Evolutionary conservation across 1,140 invertebrate genomes (phyloP).

Genomic region (Cotesia vestalis): DNA sequence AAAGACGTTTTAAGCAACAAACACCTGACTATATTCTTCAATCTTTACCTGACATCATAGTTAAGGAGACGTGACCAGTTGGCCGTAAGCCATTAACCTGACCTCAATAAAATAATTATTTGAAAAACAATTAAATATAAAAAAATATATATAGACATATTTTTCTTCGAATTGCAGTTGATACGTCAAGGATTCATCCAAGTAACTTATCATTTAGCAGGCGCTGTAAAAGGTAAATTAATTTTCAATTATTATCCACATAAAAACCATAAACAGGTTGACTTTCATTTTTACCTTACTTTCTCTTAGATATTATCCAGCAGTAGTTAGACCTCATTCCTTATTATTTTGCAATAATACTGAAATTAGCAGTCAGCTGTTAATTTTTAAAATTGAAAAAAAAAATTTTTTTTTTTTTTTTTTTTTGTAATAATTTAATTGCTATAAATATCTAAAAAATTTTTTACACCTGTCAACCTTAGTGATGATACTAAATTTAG

Average conservation of each 20-base stretch:
- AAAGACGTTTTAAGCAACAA: background rate
- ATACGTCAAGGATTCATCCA: conserved; percentile 41
- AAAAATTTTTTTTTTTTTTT: too few species aligned
- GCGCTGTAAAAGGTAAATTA: conserved; percentile 43
- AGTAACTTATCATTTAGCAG: conserved; percentile 40
- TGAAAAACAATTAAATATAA: background rate
- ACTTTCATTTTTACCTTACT: conserved; percentile 21
- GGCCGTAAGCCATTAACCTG: background rate
- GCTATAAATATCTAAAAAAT: too few species aligned
- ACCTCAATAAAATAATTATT: background rate
- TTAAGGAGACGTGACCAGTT: too few species aligned
- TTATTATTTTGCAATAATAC: conserved; percentile 1
- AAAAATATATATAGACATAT: background rate
- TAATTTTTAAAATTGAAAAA: too few species aligned
- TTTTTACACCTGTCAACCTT: too few species aligned
- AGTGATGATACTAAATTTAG: too few species aligned
- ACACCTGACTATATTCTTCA: background rate
- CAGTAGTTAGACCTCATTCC: conserved; percentile 1
- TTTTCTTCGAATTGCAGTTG: conserved; percentile 44
- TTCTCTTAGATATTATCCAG: conserved; percentile 7
- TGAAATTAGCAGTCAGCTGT: too few species aligned
- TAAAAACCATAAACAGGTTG: background rate
- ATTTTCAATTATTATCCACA: background rate
- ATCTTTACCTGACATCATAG: background rate
- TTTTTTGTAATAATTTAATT: too few species aligned